These are phyloP conservation scores for Drosophila longiperda DNA, from an alignment of 2,888 invertebrate species.

Conservation along the genomic window DNA sequence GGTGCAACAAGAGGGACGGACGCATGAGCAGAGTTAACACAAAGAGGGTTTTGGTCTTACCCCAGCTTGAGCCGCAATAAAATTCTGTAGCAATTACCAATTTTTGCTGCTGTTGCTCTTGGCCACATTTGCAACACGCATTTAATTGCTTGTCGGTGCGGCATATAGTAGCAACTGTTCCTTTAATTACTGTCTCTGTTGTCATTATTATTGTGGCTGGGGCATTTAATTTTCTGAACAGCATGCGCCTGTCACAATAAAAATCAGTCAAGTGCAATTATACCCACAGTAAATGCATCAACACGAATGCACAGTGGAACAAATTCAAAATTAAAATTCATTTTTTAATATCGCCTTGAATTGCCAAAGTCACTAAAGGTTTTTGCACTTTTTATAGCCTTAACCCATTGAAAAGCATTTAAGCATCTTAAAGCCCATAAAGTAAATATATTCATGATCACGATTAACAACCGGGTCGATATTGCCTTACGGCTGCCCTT, in stretches of 20 bases:
- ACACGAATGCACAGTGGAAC: slow-evolving; percentile 24
- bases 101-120: slow-evolving; percentile 49
- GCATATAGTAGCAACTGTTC: slow-evolving; percentile 16
- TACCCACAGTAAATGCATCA: slow-evolving; percentile 35
- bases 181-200: slow-evolving; percentile 26
- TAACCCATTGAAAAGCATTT: neutral
- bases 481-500: neutral
- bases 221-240: slow-evolving; percentile 73
- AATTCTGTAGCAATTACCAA: slow-evolving; percentile 64
- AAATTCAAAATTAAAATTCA: neutral
- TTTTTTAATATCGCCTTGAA: neutral
- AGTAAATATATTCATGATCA: neutral
- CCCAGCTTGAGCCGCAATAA: slow-evolving; percentile 65
- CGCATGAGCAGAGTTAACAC: slow-evolving; percentile 1
- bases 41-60: slow-evolving; percentile 18
- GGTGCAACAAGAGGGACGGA: slow-evolving; percentile 37
- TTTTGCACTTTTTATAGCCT: neutral
- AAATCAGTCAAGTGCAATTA: slow-evolving; percentile 75
- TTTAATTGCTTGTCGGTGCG: slow-evolving; percentile 77
- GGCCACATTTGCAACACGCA: slow-evolving; percentile 66
- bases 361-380: neutral
- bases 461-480: neutral
- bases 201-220: slow-evolving; percentile 53
- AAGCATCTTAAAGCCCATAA: neutral
- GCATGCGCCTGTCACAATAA: slow-evolving; percentile 76